Conservation (phyloP, 2,113 vertebrate species). For the Onychostoma macrolepis region DNA sequence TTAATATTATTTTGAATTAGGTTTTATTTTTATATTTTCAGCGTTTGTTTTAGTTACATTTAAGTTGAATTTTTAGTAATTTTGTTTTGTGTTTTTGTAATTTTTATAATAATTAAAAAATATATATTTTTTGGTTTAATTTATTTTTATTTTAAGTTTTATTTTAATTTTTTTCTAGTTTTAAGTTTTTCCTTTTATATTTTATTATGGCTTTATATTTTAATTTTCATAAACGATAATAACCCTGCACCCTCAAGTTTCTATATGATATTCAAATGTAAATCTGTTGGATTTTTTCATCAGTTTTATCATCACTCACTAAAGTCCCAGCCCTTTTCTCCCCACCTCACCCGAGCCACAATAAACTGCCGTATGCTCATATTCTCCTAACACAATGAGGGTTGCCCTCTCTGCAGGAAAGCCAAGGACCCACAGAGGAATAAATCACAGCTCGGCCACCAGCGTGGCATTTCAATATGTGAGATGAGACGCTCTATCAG, state of each 20-base stretch:
- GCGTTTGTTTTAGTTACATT: background rate
- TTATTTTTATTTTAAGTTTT: background rate
- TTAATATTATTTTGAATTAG: background rate
- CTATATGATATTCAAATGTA: background rate
- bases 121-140: too few relatives aligned
- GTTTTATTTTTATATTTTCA: background rate
- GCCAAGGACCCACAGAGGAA: conserved; percentile 46
- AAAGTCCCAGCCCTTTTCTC: background rate
- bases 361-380: background rate
- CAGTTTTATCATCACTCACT: background rate
- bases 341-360: background rate
- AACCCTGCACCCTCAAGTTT: too few relatives aligned
- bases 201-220: too few relatives aligned
- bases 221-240: background rate
- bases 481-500: conserved; percentile 52
- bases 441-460: conserved; percentile 58
- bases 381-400: conserved; percentile 31
- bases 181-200: too few relatives aligned
- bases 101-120: background rate
- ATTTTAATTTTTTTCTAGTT: too few relatives aligned
- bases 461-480: conserved; percentile 59
- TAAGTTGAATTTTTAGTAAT: background rate
- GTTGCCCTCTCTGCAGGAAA: conserved; percentile 29
- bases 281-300: background rate
- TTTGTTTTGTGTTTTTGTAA: too few relatives aligned